Evolutionary conservation across 2,888 invertebrate genomes (phyloP).

Genomic region (Limnephilus marmoratus): DNA sequence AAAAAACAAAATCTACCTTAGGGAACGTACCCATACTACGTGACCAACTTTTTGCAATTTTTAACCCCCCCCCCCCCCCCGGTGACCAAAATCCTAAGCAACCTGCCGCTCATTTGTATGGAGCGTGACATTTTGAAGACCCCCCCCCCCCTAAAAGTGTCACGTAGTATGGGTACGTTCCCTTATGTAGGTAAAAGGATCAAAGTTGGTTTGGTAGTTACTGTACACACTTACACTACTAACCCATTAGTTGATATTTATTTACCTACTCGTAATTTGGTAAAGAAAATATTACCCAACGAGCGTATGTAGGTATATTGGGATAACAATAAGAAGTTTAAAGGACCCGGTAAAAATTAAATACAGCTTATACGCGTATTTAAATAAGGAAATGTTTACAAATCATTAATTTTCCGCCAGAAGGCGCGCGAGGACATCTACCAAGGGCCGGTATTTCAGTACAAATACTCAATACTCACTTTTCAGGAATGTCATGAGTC

Average conservation of each 20-base stretch:
- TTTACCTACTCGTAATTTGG: background rate
- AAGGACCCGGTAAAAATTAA: background rate
- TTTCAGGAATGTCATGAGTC: no score
- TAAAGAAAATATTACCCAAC: background rate
- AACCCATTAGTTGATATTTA: background rate
- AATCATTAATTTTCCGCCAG: background rate
- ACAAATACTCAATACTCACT: no score
- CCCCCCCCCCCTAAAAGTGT: no score
- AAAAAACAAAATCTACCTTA: constrained; percentile 80
- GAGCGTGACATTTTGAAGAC: no score
- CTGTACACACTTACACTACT: background rate
- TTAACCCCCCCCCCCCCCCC: no score
- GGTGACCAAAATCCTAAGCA: no score
- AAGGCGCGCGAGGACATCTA: background rate
- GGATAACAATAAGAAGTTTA: background rate
- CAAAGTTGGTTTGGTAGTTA: background rate
- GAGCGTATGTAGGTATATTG: background rate
- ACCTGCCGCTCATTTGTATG: no score
- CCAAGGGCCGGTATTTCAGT: background rate
- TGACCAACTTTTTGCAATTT: no score
- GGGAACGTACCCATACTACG: no score
- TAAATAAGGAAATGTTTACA: background rate
- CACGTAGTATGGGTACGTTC: no score
- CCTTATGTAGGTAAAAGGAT: no score
- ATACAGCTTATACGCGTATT: background rate